A percentile compares a stretch with the other conserved stretches of the same genome.
Conservation (phyloP, 2,113 vertebrate species). For the Nibea coibor region DNA sequence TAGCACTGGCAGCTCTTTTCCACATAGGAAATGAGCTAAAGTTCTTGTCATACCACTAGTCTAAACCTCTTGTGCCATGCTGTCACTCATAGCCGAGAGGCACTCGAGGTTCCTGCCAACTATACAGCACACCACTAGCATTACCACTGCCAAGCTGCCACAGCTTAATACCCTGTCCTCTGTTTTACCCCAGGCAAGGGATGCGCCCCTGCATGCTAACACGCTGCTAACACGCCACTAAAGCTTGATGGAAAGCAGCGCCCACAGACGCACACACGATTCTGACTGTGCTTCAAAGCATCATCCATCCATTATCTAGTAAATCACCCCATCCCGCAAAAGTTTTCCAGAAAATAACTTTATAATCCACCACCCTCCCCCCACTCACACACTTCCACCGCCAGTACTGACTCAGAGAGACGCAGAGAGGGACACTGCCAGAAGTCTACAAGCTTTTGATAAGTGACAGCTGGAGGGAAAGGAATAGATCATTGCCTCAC, state of each 20-base stretch:
- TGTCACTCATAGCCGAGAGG: constrained; percentile 52
- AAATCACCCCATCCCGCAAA: constrained; percentile 6
- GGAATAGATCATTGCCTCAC: constrained; percentile 54
- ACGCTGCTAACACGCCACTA: constrained; percentile 23
- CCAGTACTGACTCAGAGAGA: constrained; percentile 27
- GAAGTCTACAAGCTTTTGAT: constrained; percentile 25
- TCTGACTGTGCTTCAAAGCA: constrained; percentile 25
- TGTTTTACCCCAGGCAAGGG: constrained; percentile 43
- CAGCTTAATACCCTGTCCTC: constrained; percentile 42
- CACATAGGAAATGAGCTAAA: constrained; percentile 59
- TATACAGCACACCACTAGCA: constrained; percentile 10
- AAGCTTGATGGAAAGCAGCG: constrained; percentile 22
- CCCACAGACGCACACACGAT: neutral
- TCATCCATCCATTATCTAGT: constrained; percentile 14
- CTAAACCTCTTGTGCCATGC: constrained; percentile 25
- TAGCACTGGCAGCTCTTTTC: constrained; percentile 18
- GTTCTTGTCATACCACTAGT: constrained; percentile 37
- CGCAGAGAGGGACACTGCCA: constrained; percentile 27
- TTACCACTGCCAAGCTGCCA: constrained; percentile 46
- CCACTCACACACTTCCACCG: neutral
- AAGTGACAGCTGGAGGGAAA: constrained; percentile 40
- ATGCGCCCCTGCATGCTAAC: constrained; percentile 37
- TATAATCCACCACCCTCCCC: neutral
- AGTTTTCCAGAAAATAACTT: constrained; percentile 43
- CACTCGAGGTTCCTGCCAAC: constrained; percentile 29